Conservation (phyloP, 35 echinoderm and acorn worm species). For the Chiridota heheva region DNA sequence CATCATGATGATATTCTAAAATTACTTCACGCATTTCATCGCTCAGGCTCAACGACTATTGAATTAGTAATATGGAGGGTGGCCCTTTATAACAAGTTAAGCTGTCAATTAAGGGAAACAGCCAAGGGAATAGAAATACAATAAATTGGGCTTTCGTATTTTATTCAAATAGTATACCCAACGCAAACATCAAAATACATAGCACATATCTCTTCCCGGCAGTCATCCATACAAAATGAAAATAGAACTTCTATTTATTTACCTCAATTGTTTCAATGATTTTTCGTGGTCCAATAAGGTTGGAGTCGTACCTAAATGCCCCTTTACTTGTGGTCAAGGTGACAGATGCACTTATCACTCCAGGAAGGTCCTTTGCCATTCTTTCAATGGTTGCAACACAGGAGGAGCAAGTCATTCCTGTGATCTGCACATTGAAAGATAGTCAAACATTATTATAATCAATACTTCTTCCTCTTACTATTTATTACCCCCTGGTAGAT, state of each 20-base stretch:
- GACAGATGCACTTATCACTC: conserved; percentile 78
- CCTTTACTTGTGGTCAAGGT: conserved; percentile 74
- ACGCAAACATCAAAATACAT: not conserved
- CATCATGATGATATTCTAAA: no score
- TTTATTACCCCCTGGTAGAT: not conserved
- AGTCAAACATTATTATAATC: not conserved
- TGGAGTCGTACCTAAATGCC: conserved; percentile 62
- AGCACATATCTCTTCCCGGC: not conserved
- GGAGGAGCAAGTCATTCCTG: conserved; percentile 82
- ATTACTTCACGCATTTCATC: no score
- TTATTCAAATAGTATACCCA: no score
- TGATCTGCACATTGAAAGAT: conserved; percentile 55
- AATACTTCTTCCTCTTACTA: not conserved
- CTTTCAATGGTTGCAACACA: conserved; percentile 84
- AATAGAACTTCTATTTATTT: not conserved
- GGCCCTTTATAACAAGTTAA: not conserved
- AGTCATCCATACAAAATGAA: not conserved
- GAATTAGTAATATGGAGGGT: not conserved
- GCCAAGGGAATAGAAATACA: not conserved
- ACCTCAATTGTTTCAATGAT: conserved; percentile 93
- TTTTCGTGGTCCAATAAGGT: conserved; percentile 69
- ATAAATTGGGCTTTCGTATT: not conserved
- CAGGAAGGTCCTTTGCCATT: conserved; percentile 28
- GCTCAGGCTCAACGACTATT: no score
- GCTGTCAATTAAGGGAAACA: no score